Evolutionary conservation across 2,888 invertebrate genomes (phyloP), one percentile per base, ranked within the genome.

Genomic region (Hartigia nigra): DNA sequence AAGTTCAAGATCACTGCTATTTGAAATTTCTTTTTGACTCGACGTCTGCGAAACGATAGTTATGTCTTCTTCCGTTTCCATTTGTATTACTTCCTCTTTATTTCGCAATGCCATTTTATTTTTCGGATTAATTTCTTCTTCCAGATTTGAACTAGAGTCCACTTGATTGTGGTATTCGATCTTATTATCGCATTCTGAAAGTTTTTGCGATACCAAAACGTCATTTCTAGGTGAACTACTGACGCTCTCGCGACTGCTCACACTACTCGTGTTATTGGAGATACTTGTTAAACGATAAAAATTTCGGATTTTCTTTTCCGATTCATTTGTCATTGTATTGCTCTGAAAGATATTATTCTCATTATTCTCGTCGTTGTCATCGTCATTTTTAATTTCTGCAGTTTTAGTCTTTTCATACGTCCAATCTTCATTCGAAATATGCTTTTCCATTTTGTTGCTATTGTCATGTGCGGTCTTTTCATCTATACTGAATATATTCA

Each of bases 1-100:
- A 9, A 55, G 55, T 39, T 88, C 86, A 0, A 77, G 78, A 32
- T 88, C 87, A 23, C 83, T 87, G 31, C 83, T 82, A 32, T 81
- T 87, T 1, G 85, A 85, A 4, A 81, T 35, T 74, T 88, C 86
- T 3, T 79, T 79, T 69, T 75, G 82, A 78, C 83, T 86, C 1
- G 85, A 83, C 1, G 79, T 81, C 35, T 79, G 76, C 1, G 86
- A 84, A 1, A 76, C 12, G 23, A 14, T 5, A 55, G 23, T 55
- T 23, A 23, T 55, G 11, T 77, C 84, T 12, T 86, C 82, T 12
- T 84, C 82, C 4, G 82, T 83, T 14, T 84, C 83, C 78, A 80
- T 55, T 55, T 55, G 55, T 23, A 55, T 23, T 9, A 55, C 23
- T 55, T 55, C 55, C 23, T 55, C 55, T 23, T 23, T 23, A 55